phyloP scores from a whole-genome alignment of 2,888 invertebrate species.

The Lasiommata megera region DNA sequence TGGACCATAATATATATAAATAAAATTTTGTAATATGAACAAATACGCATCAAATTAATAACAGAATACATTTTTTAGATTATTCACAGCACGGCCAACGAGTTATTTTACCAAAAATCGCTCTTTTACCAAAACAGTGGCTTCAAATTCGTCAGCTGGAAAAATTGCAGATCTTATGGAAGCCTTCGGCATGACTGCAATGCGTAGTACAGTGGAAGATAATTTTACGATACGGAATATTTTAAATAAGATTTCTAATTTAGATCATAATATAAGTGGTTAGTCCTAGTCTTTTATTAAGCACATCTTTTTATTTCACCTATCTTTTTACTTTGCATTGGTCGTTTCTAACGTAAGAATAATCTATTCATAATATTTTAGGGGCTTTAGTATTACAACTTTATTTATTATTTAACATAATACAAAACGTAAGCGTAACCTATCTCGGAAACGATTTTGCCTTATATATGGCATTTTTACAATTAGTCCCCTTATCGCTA shows the following conservation, averaged over 20 bases:
- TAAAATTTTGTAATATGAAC: too few species aligned
- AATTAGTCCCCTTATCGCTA: too few species aligned
- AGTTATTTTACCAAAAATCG: background rate
- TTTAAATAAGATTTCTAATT: slow-evolving; percentile 18
- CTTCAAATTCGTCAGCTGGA: slow-evolving; percentile 15
- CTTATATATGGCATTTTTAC: too few species aligned
- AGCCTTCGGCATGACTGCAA: slow-evolving; percentile 38
- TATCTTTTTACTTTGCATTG: too few species aligned
- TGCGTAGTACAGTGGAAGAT: slow-evolving; percentile 29
- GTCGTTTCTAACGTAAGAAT: too few species aligned
- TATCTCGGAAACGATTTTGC: too few species aligned
- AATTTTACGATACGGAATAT: slow-evolving; percentile 17
- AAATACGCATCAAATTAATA: too few species aligned
- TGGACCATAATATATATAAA: too few species aligned
- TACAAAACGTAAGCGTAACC: too few species aligned
- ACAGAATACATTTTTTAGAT: slow-evolving; percentile 18
- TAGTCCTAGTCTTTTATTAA: slow-evolving; percentile 23
- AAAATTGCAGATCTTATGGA: slow-evolving; percentile 46
- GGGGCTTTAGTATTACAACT: too few species aligned
- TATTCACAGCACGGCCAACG: background rate
- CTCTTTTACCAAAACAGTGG: background rate
- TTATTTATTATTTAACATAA: too few species aligned
- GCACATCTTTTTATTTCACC: background rate
- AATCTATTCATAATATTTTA: too few species aligned
- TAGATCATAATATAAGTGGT: slow-evolving; percentile 49